Base-by-base conservation (phyloP, 2,888 invertebrate species). In the Diaperis boleti region DNA sequence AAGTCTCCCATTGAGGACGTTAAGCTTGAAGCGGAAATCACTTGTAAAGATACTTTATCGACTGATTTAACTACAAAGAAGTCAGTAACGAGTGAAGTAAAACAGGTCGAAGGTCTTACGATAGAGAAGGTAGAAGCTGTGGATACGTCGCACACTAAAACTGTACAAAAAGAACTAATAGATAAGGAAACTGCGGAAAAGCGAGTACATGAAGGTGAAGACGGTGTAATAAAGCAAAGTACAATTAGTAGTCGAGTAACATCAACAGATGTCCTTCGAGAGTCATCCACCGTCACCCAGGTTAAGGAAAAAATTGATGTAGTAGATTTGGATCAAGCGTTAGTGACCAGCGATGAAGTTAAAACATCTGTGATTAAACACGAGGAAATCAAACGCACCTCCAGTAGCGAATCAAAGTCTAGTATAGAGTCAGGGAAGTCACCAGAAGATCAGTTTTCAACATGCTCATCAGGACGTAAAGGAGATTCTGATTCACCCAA, bases 371-470 rank as follows among this genome's bases (percentile, higher is more conserved):
- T 62, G 11, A 60, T 49, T 68, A 69, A 55, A 69, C 69, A 73
- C 45, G 78, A 80, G 67, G 76, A 78, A 64, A 72, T 81, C 1
- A 77, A 78, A 65, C 75, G 82, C 61, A 79, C 81, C 4, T 79
- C 78, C 6, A 83, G 82, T 62, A 82, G 81, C 55, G 83, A 83
- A 49, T 85, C 82, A 0, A 82, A 83, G 72, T 85, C 82, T 2
- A 81, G 80, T 50, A 73, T 78, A 41, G 82, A 82, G 41, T 80
- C 81, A 17, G 74, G 76, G 7, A 82, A 81, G 72, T 82, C 83
- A 8, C 86, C 87, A n/a, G 87, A 87, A 68, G 87, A 87, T 72
- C 84, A 84, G 60, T 84, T 82, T 57, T 79, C 79, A 1, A 75
- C 78, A 2, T 78, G 79, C 41, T 81, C 81, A 17, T 80, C 81